These are phyloP conservation scores for Acanthaster planci DNA, from an alignment of 35 echinoderm and acorn worm genomes.

Conservation along the genomic window DNA sequence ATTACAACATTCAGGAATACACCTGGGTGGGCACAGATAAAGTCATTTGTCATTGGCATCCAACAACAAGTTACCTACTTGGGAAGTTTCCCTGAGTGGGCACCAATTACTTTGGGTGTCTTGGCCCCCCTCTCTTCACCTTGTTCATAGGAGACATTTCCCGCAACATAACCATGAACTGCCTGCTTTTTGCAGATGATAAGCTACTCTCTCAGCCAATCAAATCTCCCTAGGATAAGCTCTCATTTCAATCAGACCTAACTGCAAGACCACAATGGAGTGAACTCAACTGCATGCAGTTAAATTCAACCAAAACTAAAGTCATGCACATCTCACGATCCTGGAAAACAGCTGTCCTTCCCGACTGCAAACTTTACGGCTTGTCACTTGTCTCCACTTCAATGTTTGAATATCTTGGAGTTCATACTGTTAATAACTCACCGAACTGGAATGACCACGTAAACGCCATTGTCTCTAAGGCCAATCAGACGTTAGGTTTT, in stretches of 20 bases:
- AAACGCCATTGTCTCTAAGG: not conserved
- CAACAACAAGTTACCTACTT: slow-evolving; percentile 2
- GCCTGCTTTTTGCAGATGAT: slow-evolving; percentile 44
- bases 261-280: not conserved
- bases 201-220: slow-evolving; percentile 29
- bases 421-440: not conserved
- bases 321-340: not conserved
- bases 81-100: slow-evolving; percentile 24
- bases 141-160: slow-evolving; percentile 55
- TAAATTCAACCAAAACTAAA: not conserved
- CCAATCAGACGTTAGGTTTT: not conserved
- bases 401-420: not conserved
- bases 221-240: not conserved
- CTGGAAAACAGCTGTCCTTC: too few species aligned
- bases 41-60: slow-evolving; percentile 19
- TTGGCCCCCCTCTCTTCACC: slow-evolving; percentile 24
- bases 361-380: not conserved
- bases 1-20: slow-evolving; percentile 23
- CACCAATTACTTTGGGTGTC: slow-evolving; percentile 25
- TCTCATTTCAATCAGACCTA: not conserved
- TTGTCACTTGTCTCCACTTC: not conserved
- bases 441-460: not conserved
- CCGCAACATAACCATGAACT: not conserved
- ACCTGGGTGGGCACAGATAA: not conserved
- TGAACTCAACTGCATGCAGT: not conserved